Percentiles rank a stretch among this genome's conserved stretches.
Conservation (phyloP, 2,113 vertebrate genomes). For the Murina feae region DNA sequence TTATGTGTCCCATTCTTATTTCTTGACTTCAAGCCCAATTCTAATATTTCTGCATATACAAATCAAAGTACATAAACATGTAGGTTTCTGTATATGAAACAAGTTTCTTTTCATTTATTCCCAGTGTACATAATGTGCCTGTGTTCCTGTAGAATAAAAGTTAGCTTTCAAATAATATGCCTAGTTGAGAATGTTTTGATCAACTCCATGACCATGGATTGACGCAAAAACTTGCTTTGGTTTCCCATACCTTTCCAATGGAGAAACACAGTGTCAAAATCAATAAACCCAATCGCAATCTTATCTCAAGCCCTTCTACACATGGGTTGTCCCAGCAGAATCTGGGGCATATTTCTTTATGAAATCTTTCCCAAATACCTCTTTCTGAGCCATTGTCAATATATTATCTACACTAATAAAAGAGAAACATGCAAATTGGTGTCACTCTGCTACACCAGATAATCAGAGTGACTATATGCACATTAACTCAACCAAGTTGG, state of each 20-base stretch:
- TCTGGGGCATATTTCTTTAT: background rate
- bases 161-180: background rate
- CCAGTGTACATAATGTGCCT: background rate
- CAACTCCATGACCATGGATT: background rate
- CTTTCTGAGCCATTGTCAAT: background rate
- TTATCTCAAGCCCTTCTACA: background rate
- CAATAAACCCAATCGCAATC: background rate
- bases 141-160: background rate
- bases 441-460: too few species aligned
- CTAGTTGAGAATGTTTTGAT: background rate
- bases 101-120: background rate
- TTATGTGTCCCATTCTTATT: background rate
- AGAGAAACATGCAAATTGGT: too few species aligned
- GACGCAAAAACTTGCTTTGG: background rate
- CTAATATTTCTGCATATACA: background rate
- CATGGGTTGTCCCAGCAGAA: background rate
- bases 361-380: background rate
- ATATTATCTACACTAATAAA: background rate
- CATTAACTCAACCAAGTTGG: too few species aligned
- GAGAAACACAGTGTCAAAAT: background rate
- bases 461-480: too few species aligned
- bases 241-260: background rate
- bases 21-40: background rate
- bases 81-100: background rate
- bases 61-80: background rate